Evolutionary conservation across 2,797 vertebrate genomes (phyloP), one percentile per base, ranked within the genome.

Genomic region (Argya squamiceps): DNA sequence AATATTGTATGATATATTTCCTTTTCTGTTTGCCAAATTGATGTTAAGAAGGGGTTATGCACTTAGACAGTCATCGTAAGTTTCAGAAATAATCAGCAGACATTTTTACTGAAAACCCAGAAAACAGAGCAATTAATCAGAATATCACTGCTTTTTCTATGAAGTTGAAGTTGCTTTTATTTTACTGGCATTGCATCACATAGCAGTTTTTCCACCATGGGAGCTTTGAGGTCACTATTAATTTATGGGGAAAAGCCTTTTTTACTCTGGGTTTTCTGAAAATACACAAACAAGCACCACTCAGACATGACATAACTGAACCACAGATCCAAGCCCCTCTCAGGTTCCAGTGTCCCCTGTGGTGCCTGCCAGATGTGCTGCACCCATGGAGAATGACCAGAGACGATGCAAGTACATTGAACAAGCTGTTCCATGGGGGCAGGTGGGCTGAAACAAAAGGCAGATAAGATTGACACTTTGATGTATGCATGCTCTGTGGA

Each of bases 31-130:
- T 93, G 90, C 91, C 87, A 90, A 94, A 95, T 63, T 62, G 87
- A 96, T 85, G 85, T 90, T 94, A 90, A 97, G 83, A 91, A 88
- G 89, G 84, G 92, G 95, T 93, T 95, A 62, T 95, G 84, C 82
- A 94, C 83, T 94, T 70, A 91, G 92, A 92, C 91, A 95, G 94
- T 84, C 85, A 95, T 91, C 82, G 29, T 85, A 92, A 91, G 74
- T 92, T 95, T 93, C 89, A 96, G 90, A 95, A 94, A 89, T 96
- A 91, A 96, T 94, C 89, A 94, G 83, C 89, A 96, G 93, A 89
- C 88, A 89, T 96, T 96, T 96, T 95, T 92, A 96, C 94, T 82
- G 92, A 95, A 96, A 96, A 76, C 58, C 91, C 83, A 87, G 77
- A 94, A 94, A 96, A 94, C 81, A 89, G 71, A 89, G 75, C 78